Evolutionary conservation across 2,888 invertebrate species (phyloP), one percentile per base, ranked within the genome.

Genomic region (Drosophila merina): DNA sequence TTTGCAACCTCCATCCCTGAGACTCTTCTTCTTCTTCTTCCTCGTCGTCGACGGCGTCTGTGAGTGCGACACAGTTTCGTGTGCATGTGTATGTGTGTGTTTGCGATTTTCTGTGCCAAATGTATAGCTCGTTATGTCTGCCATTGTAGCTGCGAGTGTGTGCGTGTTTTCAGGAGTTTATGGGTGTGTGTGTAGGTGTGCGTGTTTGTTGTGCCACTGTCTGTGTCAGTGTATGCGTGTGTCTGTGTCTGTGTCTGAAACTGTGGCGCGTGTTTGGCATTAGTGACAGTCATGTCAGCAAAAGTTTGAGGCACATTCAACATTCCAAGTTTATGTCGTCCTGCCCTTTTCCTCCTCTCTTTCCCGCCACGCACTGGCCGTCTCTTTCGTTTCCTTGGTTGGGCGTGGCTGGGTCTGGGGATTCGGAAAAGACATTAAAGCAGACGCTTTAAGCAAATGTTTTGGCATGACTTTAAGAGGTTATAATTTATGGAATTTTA

Each of bases 221-320:
- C 48, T 42, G 36, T 31, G 40, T 50, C 52, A 56, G 52, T 54
- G 14, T 14, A 14, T 14, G 14, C 14, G 14, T 14, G 49, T 30
- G 62, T 56, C 38, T 58, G 45, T 77, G 72, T 69, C 69, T 88
- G 77, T 83, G 86, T 84, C 75, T 88, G 84, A 83, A 84, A 84
- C 73, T 84, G 79, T 84, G 88, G 88, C 84, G 84, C 84, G 88
- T 84, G 88, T 88, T 88, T 84, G 84, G 84, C 84, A 88, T 84
- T 84, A 84, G 84, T 88, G 87, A 84, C 84, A 84, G 84, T 86
- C 84, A 83, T 88, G 88, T 88, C 84, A 88, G 84, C 88, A 86
- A 88, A 88, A 84, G 77, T 84, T 84, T 86, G 88, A 83, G 83
- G 74, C 86, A 88, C 84, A 84, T 84, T 84, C 83, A 82, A 82